phyloP scores from a whole-genome alignment of 2,797 vertebrate species.

The Petrocephalus sullivani region DNA sequence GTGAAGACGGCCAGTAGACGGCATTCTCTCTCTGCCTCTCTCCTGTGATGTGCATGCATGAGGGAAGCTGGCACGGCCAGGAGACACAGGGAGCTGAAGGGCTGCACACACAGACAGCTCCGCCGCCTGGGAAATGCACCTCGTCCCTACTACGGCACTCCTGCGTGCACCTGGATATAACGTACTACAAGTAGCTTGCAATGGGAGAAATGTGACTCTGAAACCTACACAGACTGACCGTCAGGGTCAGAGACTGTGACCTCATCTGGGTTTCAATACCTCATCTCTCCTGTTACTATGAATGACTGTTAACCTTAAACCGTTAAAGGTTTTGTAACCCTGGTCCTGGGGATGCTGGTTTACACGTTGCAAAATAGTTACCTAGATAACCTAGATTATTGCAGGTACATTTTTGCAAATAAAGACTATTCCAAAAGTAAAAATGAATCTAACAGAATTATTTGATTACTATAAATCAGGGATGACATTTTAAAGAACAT shows the following conservation, averaged over 20 bases:
- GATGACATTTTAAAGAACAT: background rate
- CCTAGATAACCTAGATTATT: background rate
- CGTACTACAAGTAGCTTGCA: background rate
- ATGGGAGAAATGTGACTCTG: background rate
- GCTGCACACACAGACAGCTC: background rate
- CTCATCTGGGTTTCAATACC: background rate
- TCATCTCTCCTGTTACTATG: background rate
- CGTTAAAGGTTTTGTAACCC: background rate
- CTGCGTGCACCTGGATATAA: too few species aligned
- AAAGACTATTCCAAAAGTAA: background rate
- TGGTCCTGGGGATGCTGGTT: background rate
- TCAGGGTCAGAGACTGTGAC: background rate
- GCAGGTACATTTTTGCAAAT: background rate
- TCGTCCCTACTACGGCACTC: background rate
- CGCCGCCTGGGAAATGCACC: background rate
- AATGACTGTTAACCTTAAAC: background rate
- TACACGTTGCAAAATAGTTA: background rate
- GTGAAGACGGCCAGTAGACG: background rate
- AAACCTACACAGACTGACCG: background rate
- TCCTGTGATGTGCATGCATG: background rate
- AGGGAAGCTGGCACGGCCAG: background rate
- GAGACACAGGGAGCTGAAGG: background rate
- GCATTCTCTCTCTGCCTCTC: background rate
- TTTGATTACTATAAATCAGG: background rate
- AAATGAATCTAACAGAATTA: background rate